phyloP scores from a whole-genome alignment of 2,888 invertebrate species.

The Cepaea hortensis region DNA sequence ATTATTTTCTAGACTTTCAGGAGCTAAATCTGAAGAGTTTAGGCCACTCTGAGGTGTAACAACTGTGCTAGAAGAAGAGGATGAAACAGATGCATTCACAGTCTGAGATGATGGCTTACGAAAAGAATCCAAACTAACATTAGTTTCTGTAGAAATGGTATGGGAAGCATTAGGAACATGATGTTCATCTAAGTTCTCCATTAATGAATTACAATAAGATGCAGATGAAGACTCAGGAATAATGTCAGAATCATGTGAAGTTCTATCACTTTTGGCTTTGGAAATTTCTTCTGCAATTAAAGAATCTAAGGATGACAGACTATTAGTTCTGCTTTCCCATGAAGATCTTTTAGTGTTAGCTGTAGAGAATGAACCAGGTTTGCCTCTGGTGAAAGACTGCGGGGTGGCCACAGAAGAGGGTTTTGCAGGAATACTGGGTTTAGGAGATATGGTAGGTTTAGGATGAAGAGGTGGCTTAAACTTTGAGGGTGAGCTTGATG shows the following conservation, averaged over 20 bases:
- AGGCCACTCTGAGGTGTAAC: neutral
- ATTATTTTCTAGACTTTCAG: neutral
- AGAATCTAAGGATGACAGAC: conserved; percentile 52
- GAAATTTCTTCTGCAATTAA: conserved; percentile 55
- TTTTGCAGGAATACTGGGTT: conserved; percentile 59
- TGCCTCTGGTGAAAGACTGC: conserved; percentile 18
- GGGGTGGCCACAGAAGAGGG: conserved; percentile 48
- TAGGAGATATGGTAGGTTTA: conserved; percentile 67
- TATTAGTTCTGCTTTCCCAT: conserved; percentile 1
- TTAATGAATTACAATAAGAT: neutral
- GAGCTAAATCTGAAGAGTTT: neutral
- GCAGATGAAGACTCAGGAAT: neutral
- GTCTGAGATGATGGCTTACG: neutral
- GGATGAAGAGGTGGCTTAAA: conserved; percentile 57
- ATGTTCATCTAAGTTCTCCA: neutral
- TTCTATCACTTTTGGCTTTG: conserved; percentile 46
- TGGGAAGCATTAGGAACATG: neutral
- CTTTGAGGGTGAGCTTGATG: conserved; percentile 28
- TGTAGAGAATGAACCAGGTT: neutral
- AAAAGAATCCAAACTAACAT: neutral
- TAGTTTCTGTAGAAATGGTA: neutral
- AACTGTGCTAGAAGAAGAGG: neutral
- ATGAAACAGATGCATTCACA: neutral
- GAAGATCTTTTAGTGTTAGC: neutral
- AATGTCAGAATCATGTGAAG: conserved; percentile 39